These are phyloP conservation scores for Zeugodacus cucurbitae DNA, from an alignment of 1,140 invertebrate species.

Conservation along the genomic window DNA sequence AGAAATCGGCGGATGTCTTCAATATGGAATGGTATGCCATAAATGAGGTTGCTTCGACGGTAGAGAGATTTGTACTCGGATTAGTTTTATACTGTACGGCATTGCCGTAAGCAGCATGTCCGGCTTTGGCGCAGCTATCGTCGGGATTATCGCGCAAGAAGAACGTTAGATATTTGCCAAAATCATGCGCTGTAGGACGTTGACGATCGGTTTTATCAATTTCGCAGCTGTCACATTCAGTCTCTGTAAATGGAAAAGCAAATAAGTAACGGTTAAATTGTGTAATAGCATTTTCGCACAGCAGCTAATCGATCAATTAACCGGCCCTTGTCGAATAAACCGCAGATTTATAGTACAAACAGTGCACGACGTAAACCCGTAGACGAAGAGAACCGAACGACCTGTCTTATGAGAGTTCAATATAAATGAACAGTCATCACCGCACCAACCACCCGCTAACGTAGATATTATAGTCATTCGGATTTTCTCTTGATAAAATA, in stretches of 20 bases:
- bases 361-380: no score
- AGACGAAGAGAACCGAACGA: no score
- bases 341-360: no score
- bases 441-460: no score
- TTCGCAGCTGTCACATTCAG: conserved; percentile 50
- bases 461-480: no score
- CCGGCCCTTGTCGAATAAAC: no score
- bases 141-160: conserved; percentile 93
- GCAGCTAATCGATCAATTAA: no score
- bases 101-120: conserved; percentile 83
- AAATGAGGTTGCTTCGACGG: conserved; percentile 83
- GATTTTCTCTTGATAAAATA: no score
- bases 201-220: conserved; percentile 52
- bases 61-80: conserved; percentile 63
- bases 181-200: conserved; percentile 74
- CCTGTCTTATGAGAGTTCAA: no score
- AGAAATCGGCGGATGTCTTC: conserved; percentile 92
- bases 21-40: conserved; percentile 97
- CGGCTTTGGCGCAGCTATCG: conserved; percentile 84
- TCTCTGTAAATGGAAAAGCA: conserved; percentile 52
- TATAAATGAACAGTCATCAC: no score
- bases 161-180: conserved; percentile 85
- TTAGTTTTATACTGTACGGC: conserved; percentile 73
- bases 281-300: no score
- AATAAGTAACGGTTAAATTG: conserved; percentile 25